phyloP scores from a whole-genome alignment of 2,797 vertebrate species.

The Thripadectes ignobilis region DNA sequence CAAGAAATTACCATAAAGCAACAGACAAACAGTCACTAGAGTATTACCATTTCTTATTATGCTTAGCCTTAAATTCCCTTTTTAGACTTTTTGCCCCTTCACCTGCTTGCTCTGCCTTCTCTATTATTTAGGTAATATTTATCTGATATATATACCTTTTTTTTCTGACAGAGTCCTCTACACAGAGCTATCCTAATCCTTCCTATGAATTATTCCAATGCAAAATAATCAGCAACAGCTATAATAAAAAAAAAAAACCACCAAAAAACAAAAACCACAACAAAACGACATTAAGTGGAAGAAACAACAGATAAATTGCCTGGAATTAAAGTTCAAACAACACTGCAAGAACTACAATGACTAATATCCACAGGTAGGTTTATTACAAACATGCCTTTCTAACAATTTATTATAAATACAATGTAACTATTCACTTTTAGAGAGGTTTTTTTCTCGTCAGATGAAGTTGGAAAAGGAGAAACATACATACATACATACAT shows the following conservation, averaged over 20 bases:
- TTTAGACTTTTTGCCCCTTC: not conserved
- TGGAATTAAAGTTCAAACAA: not conserved
- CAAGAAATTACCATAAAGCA: not conserved
- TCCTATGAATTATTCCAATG: not conserved
- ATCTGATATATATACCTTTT: too few species aligned
- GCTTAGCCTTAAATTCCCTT: not conserved
- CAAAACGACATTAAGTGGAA: not conserved
- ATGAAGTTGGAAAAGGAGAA: not conserved
- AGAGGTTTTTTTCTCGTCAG: not conserved
- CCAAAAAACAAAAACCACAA: too few species aligned
- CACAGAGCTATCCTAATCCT: not conserved
- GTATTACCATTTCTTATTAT: not conserved
- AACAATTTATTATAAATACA: not conserved
- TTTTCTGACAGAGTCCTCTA: not conserved
- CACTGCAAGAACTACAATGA: not conserved
- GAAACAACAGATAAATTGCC: not conserved
- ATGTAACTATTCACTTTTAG: not conserved
- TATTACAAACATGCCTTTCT: not conserved
- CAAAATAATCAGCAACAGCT: not conserved
- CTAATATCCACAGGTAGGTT: not conserved
- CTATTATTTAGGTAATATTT: not conserved
- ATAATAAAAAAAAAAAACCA: not conserved
- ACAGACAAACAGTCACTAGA: rapidly evolving
- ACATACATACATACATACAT: not conserved
- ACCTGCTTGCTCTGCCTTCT: not conserved